These are phyloP conservation scores for Hydra vulgaris DNA, from an alignment of 30 jellyfish, hydroid and myxozoan species.

Conservation along the genomic window DNA sequence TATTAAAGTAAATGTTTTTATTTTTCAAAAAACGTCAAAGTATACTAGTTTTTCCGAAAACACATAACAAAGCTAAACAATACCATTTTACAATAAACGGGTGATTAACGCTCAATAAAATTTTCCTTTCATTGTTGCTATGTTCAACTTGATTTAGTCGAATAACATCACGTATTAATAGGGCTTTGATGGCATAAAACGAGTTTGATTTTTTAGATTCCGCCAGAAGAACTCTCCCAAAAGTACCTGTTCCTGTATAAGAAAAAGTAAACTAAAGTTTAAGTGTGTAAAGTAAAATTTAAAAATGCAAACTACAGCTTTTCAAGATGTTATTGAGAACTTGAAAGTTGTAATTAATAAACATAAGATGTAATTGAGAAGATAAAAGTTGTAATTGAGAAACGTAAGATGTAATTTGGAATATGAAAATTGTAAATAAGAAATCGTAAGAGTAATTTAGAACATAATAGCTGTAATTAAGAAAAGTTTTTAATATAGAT, in stretches of 20 bases:
- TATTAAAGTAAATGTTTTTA: too few relatives aligned
- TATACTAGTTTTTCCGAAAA: too few relatives aligned
- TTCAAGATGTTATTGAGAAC: background rate
- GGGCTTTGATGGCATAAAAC: constrained; percentile 72
- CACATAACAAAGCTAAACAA: background rate
- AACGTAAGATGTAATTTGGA: too few relatives aligned
- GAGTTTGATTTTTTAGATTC: constrained; percentile 5
- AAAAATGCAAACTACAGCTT: background rate
- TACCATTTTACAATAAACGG: constrained; percentile 88
- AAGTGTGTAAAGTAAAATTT: background rate
- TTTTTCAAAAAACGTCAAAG: too few relatives aligned
- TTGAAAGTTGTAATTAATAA: too few relatives aligned
- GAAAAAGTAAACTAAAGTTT: background rate
- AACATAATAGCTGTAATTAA: too few relatives aligned
- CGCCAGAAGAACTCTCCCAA: constrained; percentile 92
- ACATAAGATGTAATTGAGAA: too few relatives aligned
- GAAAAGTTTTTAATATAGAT: too few relatives aligned
- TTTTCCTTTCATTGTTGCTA: constrained; percentile 57
- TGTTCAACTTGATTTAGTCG: constrained; percentile 71
- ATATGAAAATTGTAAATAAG: too few relatives aligned
- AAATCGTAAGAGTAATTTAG: too few relatives aligned
- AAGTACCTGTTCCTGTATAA: constrained; percentile 82
- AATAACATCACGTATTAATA: constrained; percentile 66
- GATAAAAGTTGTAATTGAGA: too few relatives aligned
- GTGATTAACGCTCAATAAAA: constrained; percentile 50